These are phyloP conservation scores for Sebastes iracundus DNA, from an alignment of 2,797 vertebrate species.

Conservation along the genomic window DNA sequence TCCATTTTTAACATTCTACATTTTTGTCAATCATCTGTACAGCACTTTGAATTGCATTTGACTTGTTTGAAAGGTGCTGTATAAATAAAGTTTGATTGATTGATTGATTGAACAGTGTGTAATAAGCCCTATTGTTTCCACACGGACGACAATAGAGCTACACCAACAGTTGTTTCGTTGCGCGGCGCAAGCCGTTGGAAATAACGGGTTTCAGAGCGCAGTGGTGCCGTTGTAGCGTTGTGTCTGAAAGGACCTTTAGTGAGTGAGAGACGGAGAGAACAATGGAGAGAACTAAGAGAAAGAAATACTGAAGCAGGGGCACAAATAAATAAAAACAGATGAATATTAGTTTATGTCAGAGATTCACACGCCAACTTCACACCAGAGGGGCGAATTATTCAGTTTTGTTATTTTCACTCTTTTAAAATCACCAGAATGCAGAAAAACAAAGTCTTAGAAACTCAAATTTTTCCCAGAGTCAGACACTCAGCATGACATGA, in stretches of 20 bases:
- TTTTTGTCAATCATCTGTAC: too few species aligned
- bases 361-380: too few species aligned
- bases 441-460: background rate
- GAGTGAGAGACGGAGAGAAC: background rate
- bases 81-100: too few species aligned
- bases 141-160: background rate
- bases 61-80: too few species aligned
- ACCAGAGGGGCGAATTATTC: too few species aligned
- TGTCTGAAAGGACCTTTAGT: background rate
- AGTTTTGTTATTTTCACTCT: background rate
- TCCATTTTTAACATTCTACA: too few species aligned
- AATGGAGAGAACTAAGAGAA: background rate
- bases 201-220: background rate
- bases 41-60: too few species aligned
- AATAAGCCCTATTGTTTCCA: background rate
- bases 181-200: background rate
- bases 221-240: too few species aligned
- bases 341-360: too few species aligned
- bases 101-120: background rate
- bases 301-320: too few species aligned
- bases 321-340: too few species aligned
- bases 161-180: background rate
- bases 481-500: background rate
- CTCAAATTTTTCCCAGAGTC: background rate
- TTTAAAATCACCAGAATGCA: background rate